These are phyloP conservation scores for Physocephala rufipes DNA, from an alignment of 2,888 invertebrate species.

Conservation along the genomic window DNA sequence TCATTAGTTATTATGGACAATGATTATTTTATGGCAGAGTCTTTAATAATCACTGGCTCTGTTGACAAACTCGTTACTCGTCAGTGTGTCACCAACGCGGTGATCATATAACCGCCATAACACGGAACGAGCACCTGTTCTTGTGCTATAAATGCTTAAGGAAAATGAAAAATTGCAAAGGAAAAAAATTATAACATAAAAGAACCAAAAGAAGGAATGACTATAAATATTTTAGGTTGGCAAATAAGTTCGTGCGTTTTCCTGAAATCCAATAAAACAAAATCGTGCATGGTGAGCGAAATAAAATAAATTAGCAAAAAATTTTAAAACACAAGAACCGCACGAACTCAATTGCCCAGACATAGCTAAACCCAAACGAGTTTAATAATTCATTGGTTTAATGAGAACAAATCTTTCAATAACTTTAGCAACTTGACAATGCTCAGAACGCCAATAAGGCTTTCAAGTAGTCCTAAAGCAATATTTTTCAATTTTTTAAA, in stretches of 20 bases:
- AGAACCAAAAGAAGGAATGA: not conserved
- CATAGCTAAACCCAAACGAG: too few species aligned
- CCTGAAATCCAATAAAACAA: not conserved
- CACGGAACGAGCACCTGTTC: not conserved
- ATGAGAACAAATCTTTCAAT: too few species aligned
- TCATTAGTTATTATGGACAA: constrained; percentile 25
- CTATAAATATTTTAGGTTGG: constrained; percentile 3
- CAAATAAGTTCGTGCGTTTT: not conserved
- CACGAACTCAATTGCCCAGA: too few species aligned
- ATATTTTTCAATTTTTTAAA: too few species aligned
- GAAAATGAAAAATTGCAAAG: not conserved
- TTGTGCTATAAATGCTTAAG: not conserved
- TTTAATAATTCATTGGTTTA: too few species aligned
- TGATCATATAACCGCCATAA: constrained; percentile 22
- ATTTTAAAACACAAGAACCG: not conserved
- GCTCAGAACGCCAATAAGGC: too few species aligned
- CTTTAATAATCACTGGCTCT: constrained; percentile 25
- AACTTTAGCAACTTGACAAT: too few species aligned
- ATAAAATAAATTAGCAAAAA: not conserved
- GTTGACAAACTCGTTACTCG: constrained; percentile 9
- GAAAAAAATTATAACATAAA: not conserved
- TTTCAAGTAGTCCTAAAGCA: too few species aligned
- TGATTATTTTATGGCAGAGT: constrained; percentile 33
- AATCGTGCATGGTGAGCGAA: not conserved
- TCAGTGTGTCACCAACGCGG: constrained; percentile 12